Conservation (phyloP, 1,140 invertebrate species). For the Euwallacea similis region DNA sequence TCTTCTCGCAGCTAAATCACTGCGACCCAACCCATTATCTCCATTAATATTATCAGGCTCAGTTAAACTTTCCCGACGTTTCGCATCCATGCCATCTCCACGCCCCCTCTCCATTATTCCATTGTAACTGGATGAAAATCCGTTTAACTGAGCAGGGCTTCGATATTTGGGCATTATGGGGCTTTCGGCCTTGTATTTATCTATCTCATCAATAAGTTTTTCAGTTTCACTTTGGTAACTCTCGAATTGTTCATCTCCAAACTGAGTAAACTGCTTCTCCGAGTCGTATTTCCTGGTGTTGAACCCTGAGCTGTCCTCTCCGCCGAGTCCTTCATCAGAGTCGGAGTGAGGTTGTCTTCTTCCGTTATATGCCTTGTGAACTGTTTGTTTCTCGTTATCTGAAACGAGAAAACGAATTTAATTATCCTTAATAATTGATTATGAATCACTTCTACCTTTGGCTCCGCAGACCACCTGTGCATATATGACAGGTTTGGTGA, state of each 20-base stretch:
- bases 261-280: constrained; percentile 43
- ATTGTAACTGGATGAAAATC: constrained; percentile 51
- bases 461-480: constrained; percentile 68
- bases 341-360: constrained; percentile 63
- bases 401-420: neutral
- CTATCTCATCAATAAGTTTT: constrained; percentile 38
- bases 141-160: constrained; percentile 39
- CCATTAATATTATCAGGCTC: constrained; percentile 44
- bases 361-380: constrained; percentile 57
- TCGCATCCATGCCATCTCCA: constrained; percentile 67
- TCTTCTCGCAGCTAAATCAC: constrained; percentile 69
- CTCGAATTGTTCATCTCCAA: constrained; percentile 40
- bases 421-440: constrained; percentile 5
- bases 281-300: constrained; percentile 28
- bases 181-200: constrained; percentile 46
- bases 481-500: constrained; percentile 66
- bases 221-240: constrained; percentile 31
- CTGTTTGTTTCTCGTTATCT: constrained; percentile 55
- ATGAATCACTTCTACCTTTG: constrained; percentile 42
- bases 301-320: constrained; percentile 59
- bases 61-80: constrained; percentile 57
- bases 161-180: constrained; percentile 50
- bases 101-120: constrained; percentile 56
- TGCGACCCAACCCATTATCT: constrained; percentile 43
- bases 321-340: constrained; percentile 74